Evolutionary conservation across 2,113 vertebrate species (phyloP), one percentile per base, ranked within the genome.

Genomic region (Gymnarchus niloticus): DNA sequence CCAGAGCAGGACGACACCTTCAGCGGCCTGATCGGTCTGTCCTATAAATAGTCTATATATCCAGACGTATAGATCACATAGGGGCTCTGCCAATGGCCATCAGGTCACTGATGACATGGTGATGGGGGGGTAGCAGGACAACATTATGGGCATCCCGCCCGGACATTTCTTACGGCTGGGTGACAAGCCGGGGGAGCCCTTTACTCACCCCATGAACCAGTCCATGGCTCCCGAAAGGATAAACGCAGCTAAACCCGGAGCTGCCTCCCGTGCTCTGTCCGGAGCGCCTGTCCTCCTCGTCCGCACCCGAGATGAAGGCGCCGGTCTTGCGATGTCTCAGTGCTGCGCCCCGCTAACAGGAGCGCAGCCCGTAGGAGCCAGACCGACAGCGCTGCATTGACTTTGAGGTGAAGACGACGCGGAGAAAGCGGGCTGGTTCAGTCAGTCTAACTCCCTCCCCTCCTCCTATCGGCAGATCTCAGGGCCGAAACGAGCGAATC

Each of bases 141-240:
- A 33, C 28, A 14, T 9, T 7, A 54, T 54, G 51, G 51, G 51
- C 51, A 14, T 9, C 51, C n/a, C n/a, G 37, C 44, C 73, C 44
- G 28, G 44, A 77, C 73, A 77, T 77, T 48, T 48, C 33, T 23
- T 48, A 77, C 21, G 9, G 44, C 44, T 9, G 76, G n/a, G 44
- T 78, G 76, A 48, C 41, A 78, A 48, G 69, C 19, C 3, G 33
- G 69, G 33, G 12, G 19, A 76, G 76, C 44, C 44, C 21, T 69
- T 44, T 33, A 95, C 96, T 96, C 92, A 96, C 96, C 96, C 96
- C 96, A 97, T 97, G 7, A 96, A 91, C 96, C 96, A 97, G 88
- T 97, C 96, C 96, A 97, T 96, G 95, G 86, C 90, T 91, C 87
- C 89, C 89, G 92, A 61, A 25, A 41, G 86, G 84, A 93, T 90